Conservation (phyloP, 1,140 invertebrate genomes). For the Trialeurodes vaporariorum region DNA sequence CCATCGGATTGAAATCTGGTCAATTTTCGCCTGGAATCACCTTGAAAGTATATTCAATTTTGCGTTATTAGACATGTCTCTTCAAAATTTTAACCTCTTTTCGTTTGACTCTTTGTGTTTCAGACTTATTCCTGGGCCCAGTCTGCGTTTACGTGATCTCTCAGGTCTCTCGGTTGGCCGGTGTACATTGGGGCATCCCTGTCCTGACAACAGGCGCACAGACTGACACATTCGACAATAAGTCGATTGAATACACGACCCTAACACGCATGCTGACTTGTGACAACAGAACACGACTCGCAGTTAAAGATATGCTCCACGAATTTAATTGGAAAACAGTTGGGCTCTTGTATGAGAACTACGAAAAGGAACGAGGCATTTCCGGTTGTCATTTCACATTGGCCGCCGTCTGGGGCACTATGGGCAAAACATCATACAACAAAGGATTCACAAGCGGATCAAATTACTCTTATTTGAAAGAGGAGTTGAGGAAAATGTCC, state of each 20-base stretch:
- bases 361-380: slow-evolving; percentile 45
- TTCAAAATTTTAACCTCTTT: too few relatives aligned
- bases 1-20: too few relatives aligned
- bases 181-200: slow-evolving; percentile 69
- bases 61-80: too few relatives aligned
- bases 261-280: slow-evolving; percentile 78
- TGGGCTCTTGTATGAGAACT: slow-evolving; percentile 58
- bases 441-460: slow-evolving; percentile 49
- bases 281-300: slow-evolving; percentile 58
- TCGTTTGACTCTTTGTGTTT: too few relatives aligned
- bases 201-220: slow-evolving; percentile 74
- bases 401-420: slow-evolving; percentile 49
- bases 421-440: slow-evolving; percentile 44
- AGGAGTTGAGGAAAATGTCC: slow-evolving; percentile 50
- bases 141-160: slow-evolving; percentile 85
- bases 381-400: slow-evolving; percentile 62
- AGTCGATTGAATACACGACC: slow-evolving; percentile 51
- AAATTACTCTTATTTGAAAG: slow-evolving; percentile 40
- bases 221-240: slow-evolving; percentile 63
- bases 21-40: too few relatives aligned
- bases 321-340: slow-evolving; percentile 58
- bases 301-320: slow-evolving; percentile 50
- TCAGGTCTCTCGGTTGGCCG: slow-evolving; percentile 74
- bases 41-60: too few relatives aligned
- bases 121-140: slow-evolving; percentile 80